phyloP scores from a whole-genome alignment of 53 echinoderm and acorn worm species.

The Holothuria scabra region DNA sequence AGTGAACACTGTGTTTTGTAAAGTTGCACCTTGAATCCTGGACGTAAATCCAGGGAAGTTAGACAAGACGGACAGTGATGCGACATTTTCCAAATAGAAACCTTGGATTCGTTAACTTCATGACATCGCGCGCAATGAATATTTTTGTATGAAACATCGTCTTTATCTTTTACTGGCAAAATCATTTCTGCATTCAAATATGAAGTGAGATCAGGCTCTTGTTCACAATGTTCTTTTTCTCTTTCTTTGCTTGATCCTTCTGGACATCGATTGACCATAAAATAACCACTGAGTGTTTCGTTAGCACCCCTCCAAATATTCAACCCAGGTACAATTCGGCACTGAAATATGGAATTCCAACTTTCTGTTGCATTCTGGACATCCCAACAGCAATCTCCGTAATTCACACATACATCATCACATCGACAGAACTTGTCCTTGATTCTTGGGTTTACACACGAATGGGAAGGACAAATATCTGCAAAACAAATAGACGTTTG shows the following conservation, averaged over 20 bases:
- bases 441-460: no score
- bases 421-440: no score
- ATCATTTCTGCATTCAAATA: background rate
- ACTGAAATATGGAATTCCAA: no score
- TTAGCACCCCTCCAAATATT: no score
- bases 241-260: background rate
- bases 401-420: no score
- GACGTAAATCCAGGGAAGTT: background rate
- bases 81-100: background rate
- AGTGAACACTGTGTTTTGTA: background rate
- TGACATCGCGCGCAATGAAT: background rate
- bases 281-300: background rate
- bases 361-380: no score
- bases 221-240: background rate
- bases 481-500: no score
- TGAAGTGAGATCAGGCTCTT: background rate
- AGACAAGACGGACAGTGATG: background rate
- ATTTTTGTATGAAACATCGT: background rate
- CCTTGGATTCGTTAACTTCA: background rate
- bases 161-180: background rate
- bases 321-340: no score
- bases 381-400: no score
- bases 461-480: no score
- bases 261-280: background rate
- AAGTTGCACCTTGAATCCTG: background rate